These are phyloP conservation scores for Myrmecobius fasciatus DNA, from an alignment of 2,113 vertebrate species.

Conservation along the genomic window DNA sequence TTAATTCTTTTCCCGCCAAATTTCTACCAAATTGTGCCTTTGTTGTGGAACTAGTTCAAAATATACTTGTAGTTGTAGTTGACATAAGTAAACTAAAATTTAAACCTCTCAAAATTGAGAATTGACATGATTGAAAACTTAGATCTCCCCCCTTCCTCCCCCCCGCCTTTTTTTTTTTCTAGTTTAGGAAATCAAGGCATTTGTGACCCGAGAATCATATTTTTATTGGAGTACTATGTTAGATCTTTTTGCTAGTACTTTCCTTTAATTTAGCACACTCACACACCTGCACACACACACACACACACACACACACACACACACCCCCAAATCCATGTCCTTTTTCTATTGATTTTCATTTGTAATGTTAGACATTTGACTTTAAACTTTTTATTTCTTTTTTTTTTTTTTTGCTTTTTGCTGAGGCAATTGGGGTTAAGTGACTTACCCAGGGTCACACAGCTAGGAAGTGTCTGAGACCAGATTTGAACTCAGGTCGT, in stretches of 20 bases:
- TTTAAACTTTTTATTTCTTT: constrained; percentile 40
- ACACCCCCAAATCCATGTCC: neutral
- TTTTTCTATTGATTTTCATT: neutral
- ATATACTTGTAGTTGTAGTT: constrained; percentile 30
- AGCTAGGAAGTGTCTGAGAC: too few relatives aligned
- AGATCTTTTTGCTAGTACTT: constrained; percentile 2
- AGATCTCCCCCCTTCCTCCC: too few relatives aligned
- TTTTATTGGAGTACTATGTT: constrained; percentile 34
- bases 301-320: too few relatives aligned
- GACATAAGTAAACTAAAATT: constrained; percentile 39
- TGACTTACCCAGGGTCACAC: too few relatives aligned
- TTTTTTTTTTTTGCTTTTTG: too few relatives aligned
- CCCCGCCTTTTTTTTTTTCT: neutral
- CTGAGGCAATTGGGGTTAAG: too few relatives aligned
- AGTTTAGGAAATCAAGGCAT: constrained; percentile 1
- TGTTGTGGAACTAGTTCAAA: too few relatives aligned
- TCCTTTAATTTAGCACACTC: too few relatives aligned
- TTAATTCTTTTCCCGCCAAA: neutral
- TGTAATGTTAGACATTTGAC: constrained; percentile 49
- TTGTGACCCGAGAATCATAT: constrained; percentile 27
- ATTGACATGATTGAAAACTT: neutral
- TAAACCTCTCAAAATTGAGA: neutral
- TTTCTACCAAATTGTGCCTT: neutral
- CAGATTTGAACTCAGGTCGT: too few relatives aligned
- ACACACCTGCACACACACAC: too few relatives aligned